phyloP scores from a whole-genome alignment of 2,113 vertebrate genomes.

The Suricata suricatta region DNA sequence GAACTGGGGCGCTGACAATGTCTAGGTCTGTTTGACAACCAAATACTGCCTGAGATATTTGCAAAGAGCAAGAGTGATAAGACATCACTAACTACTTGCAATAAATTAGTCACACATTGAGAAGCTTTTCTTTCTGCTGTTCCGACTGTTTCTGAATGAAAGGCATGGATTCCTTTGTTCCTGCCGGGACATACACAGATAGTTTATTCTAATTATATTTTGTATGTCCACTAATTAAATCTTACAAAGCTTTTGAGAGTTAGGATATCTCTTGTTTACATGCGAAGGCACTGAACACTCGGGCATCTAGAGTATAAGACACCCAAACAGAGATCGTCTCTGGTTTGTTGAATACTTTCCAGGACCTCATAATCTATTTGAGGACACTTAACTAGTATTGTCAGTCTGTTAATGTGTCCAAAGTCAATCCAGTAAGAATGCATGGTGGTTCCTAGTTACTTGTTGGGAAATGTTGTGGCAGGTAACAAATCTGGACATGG shows the following conservation, averaged over 20 bases:
- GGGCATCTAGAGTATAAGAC: background rate
- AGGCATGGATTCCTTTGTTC: background rate
- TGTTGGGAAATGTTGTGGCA: background rate
- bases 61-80: background rate
- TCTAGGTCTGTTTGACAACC: background rate
- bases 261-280: background rate
- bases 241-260: background rate
- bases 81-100: background rate
- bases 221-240: background rate
- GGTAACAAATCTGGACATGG: background rate
- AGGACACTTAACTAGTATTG: background rate
- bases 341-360: background rate
- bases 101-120: constrained; percentile 17
- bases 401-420: background rate
- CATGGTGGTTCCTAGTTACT: background rate
- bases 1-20: background rate
- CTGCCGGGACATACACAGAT: background rate
- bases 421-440: background rate
- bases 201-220: constrained; percentile 2
- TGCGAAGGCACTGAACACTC: background rate
- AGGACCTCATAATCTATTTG: background rate
- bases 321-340: background rate
- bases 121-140: constrained; percentile 26
- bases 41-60: constrained; percentile 27
- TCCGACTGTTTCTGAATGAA: constrained; percentile 41